A percentile compares a stretch with the other conserved stretches of the same genome.
These are phyloP conservation scores for Limosa lapponica DNA, from an alignment of 2,797 vertebrate genomes.

Conservation along the genomic window DNA sequence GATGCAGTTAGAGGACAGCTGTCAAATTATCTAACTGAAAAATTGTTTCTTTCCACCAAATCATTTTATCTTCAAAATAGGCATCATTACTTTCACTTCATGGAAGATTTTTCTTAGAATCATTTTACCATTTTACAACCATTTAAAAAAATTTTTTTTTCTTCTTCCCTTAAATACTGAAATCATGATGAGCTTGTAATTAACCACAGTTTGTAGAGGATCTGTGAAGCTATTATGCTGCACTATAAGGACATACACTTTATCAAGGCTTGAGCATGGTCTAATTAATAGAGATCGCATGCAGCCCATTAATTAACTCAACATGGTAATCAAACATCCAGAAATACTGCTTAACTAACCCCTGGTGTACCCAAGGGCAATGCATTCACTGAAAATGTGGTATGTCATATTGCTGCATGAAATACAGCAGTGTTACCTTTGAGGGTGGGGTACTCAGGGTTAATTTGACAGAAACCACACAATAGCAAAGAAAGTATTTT, in stretches of 20 bases:
- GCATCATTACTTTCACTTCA: neutral
- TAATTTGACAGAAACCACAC: neutral
- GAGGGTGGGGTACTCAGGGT: neutral
- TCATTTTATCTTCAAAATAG: neutral
- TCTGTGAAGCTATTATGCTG: constrained; percentile 27
- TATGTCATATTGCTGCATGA: neutral
- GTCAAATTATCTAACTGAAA: neutral
- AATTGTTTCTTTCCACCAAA: neutral
- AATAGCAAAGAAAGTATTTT: neutral
- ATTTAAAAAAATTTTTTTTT: neutral
- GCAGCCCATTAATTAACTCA: constrained; percentile 60
- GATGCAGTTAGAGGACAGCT: neutral
- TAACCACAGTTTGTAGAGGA: constrained; percentile 39
- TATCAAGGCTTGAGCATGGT: constrained; percentile 42
- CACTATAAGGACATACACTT: constrained; percentile 39
- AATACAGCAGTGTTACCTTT: neutral
- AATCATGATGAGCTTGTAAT: constrained; percentile 22
- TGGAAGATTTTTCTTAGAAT: neutral
- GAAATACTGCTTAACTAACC: constrained; percentile 8
- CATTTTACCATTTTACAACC: neutral
- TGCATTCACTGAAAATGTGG: neutral
- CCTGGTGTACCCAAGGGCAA: neutral
- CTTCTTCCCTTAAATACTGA: neutral
- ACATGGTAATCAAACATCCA: constrained; percentile 45
- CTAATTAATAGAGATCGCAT: constrained; percentile 57